phyloP scores from a whole-genome alignment of 2,797 vertebrate genomes.

The Calcarius lapponicus region DNA sequence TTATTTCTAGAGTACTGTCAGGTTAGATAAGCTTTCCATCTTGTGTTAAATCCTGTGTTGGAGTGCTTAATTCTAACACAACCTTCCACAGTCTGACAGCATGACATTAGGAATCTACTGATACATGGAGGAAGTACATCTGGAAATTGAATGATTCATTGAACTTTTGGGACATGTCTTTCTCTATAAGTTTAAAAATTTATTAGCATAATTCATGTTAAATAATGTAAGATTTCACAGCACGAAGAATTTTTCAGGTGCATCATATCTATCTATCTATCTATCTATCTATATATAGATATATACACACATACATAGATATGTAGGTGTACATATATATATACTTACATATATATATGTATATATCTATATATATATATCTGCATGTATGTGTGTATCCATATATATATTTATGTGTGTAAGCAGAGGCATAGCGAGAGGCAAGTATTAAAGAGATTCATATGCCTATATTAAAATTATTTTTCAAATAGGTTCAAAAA shows the following conservation, averaged over 20 bases:
- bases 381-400: rapidly evolving
- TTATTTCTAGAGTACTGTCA: slow-evolving; percentile 72
- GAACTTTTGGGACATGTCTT: slow-evolving; percentile 17
- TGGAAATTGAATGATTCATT: slow-evolving; percentile 60
- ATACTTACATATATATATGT: too few relatives aligned
- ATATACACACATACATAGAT: too few relatives aligned
- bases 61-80: slow-evolving; percentile 68
- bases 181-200: slow-evolving; percentile 2
- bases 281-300: too few relatives aligned
- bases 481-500: not conserved
- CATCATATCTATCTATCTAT: too few relatives aligned
- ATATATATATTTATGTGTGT: not conserved
- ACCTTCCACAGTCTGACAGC: slow-evolving; percentile 63
- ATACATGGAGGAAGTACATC: slow-evolving; percentile 17
- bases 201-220: not conserved
- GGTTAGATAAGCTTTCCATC: slow-evolving; percentile 67
- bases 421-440: not conserved
- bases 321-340: too few relatives aligned
- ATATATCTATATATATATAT: not conserved
- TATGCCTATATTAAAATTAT: not conserved
- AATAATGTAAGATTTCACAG: not conserved
- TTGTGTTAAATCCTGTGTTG: slow-evolving; percentile 44
- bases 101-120: slow-evolving; percentile 50
- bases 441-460: not conserved
- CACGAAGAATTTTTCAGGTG: not conserved